These are phyloP conservation scores for Actinostola sp. DNA, from an alignment of 92 coral and sea anemone genomes.

Conservation along the genomic window DNA sequence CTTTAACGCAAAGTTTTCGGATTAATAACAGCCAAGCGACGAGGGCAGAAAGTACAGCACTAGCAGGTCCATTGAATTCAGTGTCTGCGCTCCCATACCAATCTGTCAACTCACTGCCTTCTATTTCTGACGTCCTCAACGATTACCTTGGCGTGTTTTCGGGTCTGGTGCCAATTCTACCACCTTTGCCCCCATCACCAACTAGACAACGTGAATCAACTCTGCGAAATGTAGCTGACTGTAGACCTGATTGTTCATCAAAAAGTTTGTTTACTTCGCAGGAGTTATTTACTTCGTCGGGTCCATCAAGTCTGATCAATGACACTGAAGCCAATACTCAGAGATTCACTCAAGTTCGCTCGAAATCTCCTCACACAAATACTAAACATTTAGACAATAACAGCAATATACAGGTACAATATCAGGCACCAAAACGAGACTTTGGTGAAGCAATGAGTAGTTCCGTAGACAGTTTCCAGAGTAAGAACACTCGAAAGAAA, in stretches of 20 bases:
- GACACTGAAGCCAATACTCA: not conserved
- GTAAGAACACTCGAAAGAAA: not conserved
- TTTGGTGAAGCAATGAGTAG: too few species aligned
- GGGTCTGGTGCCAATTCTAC: constrained; percentile 22
- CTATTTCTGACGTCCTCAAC: constrained; percentile 5
- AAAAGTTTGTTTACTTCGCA: not conserved
- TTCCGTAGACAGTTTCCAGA: too few species aligned
- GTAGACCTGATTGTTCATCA: not conserved
- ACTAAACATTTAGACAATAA: too few species aligned
- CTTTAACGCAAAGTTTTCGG: too few species aligned
- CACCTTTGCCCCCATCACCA: constrained; percentile 70
- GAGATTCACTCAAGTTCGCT: too few species aligned
- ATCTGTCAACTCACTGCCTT: not conserved
- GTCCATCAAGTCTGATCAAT: not conserved
- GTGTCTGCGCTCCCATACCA: not conserved
- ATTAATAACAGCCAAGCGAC: too few species aligned
- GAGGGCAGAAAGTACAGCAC: not conserved
- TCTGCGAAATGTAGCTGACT: not conserved
- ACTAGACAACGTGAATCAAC: constrained; percentile 11
- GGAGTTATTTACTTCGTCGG: not conserved
- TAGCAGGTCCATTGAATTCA: not conserved
- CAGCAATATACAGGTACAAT: not conserved
- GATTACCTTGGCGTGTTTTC: constrained; percentile 12
- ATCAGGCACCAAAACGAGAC: too few species aligned
- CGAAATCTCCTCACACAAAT: too few species aligned